Base-by-base conservation (phyloP, 2,888 invertebrate species). In the Osmoderma eremita region DNA sequence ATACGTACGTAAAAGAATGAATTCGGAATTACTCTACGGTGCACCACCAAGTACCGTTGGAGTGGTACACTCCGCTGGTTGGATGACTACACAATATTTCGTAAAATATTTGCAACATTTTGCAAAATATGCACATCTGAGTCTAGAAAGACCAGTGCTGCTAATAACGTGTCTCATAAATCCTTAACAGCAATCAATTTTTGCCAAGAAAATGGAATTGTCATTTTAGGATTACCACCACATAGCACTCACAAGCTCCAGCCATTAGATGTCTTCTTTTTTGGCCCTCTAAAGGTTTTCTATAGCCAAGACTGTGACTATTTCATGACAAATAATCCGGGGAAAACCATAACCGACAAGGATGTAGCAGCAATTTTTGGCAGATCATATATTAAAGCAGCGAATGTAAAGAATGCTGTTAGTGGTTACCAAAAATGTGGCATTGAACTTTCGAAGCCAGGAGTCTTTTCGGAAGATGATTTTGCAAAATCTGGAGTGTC, bases 241-340 rank as follows among this genome's bases (percentile, higher is more conserved):
- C n/a, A n/a, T n/a, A n/a, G n/a, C n/a, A n/a, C n/a, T n/a, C 48
- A 48, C 8, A 12, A 6, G 10, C 8, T 42, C 8, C 13, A 42
- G 13, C 13, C 10, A 10, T 48, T 48, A 48, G 48, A 10, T 17
- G 10, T 48, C 18, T 17, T 18, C 2, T 48, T 48, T 48, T 48
- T 17, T 17, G 18, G 13, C 13, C 48, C 48, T 13, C 48, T 5
- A 17, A 13, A 48, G 10, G 10, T 48, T 48, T 48, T 17, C 15
- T 48, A 48, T 48, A 17, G 48, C 17, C 48, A 48, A 3, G 13
- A 13, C 8, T 17, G 48, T 48, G 48, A 48, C 18, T 17, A 48
- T 3, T 48, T 48, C 10, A 48, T 17, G 48, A 17, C 18, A 17
- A 48, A 48, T 48, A 48, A 48, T 48, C 48, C 48, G 13, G 48